phyloP scores from a whole-genome alignment of 2,888 invertebrate species.

The Cephus spinipes region DNA sequence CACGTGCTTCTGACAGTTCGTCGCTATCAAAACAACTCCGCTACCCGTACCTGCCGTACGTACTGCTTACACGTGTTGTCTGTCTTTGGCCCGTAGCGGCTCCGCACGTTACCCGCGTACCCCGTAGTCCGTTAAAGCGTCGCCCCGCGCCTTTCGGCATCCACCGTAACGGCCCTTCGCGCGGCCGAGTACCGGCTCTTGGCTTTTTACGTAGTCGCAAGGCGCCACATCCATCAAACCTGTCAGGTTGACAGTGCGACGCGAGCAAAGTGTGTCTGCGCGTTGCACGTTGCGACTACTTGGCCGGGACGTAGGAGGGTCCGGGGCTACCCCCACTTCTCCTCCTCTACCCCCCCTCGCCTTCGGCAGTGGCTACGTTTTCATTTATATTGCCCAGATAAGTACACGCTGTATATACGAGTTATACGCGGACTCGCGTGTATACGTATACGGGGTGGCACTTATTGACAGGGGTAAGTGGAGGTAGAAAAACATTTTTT shows the following conservation, averaged over 20 bases:
- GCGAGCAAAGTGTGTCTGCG: not conserved
- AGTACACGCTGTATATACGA: not conserved
- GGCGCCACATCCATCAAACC: conserved; percentile 58
- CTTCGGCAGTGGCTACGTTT: not conserved
- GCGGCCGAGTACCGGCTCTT: not conserved
- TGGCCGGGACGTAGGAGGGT: not conserved
- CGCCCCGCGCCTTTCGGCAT: not conserved
- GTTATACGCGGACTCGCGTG: not conserved
- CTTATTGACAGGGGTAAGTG: not conserved
- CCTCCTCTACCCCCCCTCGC: too few relatives aligned
- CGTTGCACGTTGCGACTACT: conserved; percentile 34
- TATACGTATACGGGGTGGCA: not conserved
- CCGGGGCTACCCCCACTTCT: not conserved
- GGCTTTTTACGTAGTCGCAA: conserved; percentile 19
- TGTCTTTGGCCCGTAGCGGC: too few relatives aligned
- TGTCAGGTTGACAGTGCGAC: conserved; percentile 52
- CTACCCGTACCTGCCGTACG: too few relatives aligned
- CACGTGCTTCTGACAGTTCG: conserved; percentile 58
- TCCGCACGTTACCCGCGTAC: too few relatives aligned
- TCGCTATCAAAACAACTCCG: too few relatives aligned
- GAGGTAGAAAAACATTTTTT: not conserved
- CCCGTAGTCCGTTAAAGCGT: too few relatives aligned
- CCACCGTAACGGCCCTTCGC: not conserved
- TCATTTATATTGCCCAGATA: not conserved
- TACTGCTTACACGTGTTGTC: too few relatives aligned